Evolutionary conservation across 2,113 vertebrate genomes (phyloP).

Genomic region (Cyrtonyx montezumae): DNA sequence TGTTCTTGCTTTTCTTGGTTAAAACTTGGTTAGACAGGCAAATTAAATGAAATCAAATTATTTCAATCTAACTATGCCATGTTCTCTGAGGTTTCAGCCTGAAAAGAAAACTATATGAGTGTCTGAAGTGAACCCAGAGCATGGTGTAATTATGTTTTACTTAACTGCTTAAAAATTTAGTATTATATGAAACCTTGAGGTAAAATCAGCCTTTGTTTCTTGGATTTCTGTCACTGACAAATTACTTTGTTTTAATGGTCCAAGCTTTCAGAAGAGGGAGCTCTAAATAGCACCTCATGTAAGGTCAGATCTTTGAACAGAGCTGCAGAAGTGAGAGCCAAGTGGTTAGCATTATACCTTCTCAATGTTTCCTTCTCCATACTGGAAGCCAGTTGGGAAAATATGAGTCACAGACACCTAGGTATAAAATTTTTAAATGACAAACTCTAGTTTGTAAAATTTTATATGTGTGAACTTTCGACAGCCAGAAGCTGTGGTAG

Average conservation of each 20-base stretch:
- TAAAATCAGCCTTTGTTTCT: conserved; percentile 6
- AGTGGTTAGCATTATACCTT: conserved; percentile 29
- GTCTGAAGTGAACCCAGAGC: not conserved
- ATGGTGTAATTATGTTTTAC: not conserved
- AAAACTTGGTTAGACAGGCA: not conserved
- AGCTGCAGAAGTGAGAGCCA: not conserved
- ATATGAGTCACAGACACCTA: conserved; percentile 38
- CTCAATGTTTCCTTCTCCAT: conserved; percentile 36
- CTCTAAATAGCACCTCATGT: not conserved
- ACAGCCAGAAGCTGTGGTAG: not conserved
- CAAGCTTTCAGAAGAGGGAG: conserved; percentile 31
- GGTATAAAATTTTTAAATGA: conserved; percentile 32
- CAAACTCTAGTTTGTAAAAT: conserved; percentile 22
- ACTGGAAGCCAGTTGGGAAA: conserved; percentile 23
- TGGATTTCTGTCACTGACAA: not conserved
- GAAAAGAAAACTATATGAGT: not conserved
- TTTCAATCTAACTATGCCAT: not conserved
- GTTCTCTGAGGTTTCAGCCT: not conserved
- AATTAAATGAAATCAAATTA: not conserved
- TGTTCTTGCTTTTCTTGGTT: not conserved
- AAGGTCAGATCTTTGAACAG: conserved; percentile 1
- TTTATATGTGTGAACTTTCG: not conserved
- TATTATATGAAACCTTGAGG: not conserved
- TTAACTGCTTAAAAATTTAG: not conserved
- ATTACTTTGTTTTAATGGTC: not conserved